Conservation (phyloP, 2,888 invertebrate species). For the Synanthedon myopaeformis region DNA sequence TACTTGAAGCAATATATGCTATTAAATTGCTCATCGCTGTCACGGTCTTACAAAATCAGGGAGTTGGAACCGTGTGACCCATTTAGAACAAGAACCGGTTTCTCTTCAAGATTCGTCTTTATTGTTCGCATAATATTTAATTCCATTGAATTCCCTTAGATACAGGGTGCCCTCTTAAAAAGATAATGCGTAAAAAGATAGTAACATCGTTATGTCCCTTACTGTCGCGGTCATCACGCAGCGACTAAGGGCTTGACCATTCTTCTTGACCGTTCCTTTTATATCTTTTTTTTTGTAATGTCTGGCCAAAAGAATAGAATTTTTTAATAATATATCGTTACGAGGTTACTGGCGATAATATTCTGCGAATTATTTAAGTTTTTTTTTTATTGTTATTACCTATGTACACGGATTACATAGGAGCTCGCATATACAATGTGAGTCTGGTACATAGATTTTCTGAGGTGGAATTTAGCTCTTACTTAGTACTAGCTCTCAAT, state of each 20-base stretch:
- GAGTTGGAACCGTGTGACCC: slow-evolving; percentile 67
- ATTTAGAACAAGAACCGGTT: slow-evolving; percentile 67
- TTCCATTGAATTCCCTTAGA: slow-evolving; percentile 58
- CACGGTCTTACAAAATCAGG: slow-evolving; percentile 49
- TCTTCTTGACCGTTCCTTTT: slow-evolving; percentile 51
- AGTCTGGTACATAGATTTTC: too few relatives aligned
- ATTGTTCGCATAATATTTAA: slow-evolving; percentile 64
- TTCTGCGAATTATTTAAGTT: slow-evolving; percentile 27
- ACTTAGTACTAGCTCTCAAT: too few relatives aligned
- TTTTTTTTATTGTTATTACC: background rate
- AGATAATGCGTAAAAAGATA: slow-evolving; percentile 62
- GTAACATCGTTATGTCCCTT: slow-evolving; percentile 50
- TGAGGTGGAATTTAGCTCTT: too few relatives aligned
- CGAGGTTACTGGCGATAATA: slow-evolving; percentile 2
- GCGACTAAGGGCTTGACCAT: slow-evolving; percentile 57
- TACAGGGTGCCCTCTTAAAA: slow-evolving; percentile 54
- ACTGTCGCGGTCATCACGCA: slow-evolving; percentile 44
- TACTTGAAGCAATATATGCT: too few relatives aligned
- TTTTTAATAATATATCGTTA: slow-evolving; percentile 16
- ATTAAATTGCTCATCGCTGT: slow-evolving; percentile 6
- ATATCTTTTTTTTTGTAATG: slow-evolving; percentile 35
- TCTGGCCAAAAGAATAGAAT: slow-evolving; percentile 35
- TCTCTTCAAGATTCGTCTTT: slow-evolving; percentile 56
- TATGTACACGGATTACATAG: background rate
- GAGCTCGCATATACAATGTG: background rate